Conservation (phyloP, 2,888 invertebrate species). For the Brassicogethes aeneus region DNA sequence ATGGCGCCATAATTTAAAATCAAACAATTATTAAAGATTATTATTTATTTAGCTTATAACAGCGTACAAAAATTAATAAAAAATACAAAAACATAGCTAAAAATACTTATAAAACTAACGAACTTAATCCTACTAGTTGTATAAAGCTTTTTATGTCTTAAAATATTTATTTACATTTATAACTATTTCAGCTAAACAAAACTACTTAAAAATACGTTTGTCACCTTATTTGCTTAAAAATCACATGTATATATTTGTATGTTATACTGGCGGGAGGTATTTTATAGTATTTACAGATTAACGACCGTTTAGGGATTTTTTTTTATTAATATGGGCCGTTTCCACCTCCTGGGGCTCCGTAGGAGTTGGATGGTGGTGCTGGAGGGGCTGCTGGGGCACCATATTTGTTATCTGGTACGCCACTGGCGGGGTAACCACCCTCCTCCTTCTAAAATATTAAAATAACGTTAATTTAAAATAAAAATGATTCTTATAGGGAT, state of each 20-base stretch:
- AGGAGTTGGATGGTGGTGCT: constrained; percentile 46
- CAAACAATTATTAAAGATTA: too few relatives aligned
- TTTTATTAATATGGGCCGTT: constrained; percentile 14
- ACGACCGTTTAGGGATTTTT: not conserved
- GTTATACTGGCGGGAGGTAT: constrained; percentile 4
- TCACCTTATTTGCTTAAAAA: constrained; percentile 2
- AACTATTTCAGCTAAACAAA: not conserved
- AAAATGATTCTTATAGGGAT: too few relatives aligned
- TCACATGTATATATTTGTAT: constrained; percentile 1
- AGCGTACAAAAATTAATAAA: too few relatives aligned
- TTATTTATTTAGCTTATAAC: too few relatives aligned
- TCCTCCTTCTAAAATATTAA: constrained; percentile 32
- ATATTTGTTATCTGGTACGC: constrained; percentile 42
- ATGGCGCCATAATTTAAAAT: too few relatives aligned
- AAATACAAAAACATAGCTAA: too few relatives aligned
- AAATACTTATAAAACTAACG: too few relatives aligned
- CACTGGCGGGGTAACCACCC: constrained; percentile 36
- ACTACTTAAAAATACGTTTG: not conserved
- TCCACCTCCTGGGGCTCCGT: constrained; percentile 46
- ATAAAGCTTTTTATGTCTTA: not conserved
- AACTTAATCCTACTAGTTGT: too few relatives aligned
- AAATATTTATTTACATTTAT: not conserved
- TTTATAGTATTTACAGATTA: constrained; percentile 5
- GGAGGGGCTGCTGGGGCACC: constrained; percentile 40
- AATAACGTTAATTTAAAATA: not conserved